Evolutionary conservation across 1,140 invertebrate genomes (phyloP), one percentile per base, ranked within the genome.

Genomic region (Phymastichus coffea): DNA sequence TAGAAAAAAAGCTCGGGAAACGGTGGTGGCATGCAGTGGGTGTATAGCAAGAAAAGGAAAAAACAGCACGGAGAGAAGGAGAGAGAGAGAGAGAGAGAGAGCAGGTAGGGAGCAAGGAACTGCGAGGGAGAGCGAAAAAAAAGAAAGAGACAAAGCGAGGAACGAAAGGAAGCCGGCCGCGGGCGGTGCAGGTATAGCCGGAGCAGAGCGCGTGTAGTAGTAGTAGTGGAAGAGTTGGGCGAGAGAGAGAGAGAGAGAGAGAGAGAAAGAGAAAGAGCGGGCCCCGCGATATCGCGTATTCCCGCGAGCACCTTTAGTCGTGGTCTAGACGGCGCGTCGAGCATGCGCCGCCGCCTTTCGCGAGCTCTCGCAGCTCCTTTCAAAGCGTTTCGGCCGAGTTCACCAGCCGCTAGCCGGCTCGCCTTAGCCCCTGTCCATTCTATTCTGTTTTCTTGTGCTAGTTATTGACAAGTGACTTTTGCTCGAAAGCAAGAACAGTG

Each of bases 381-480:
- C n/a, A n/a, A n/a, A n/a, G n/a, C n/a, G n/a, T n/a, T n/a, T n/a
- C n/a, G n/a, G n/a, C n/a, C n/a, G n/a, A n/a, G n/a, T n/a, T n/a
- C n/a, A n/a, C n/a, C n/a, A n/a, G n/a, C n/a, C n/a, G n/a, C n/a
- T n/a, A n/a, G n/a, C n/a, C n/a, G n/a, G n/a, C n/a, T n/a, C n/a
- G n/a, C n/a, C n/a, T n/a, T n/a, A n/a, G n/a, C n/a, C n/a, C n/a
- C n/a, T n/a, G n/a, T n/a, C n/a, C n/a, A n/a, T n/a, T n/a, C n/a
- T n/a, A n/a, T n/a, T n/a, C n/a, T n/a, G n/a, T n/a, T n/a, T n/a
- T n/a, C n/a, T n/a, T n/a, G n/a, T n/a, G n/a, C n/a, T n/a, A n/a
- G n/a, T n/a, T n/a, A n/a, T n/a, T n/a, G n/a, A n/a, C n/a, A 6
- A 17, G 12, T 33, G 33, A n/a, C 26, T 20, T 48, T 60, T 60